Evolutionary conservation across 2,113 vertebrate species (phyloP), one percentile per base, ranked within the genome.

Genomic region (Hemichromis elongatus): DNA sequence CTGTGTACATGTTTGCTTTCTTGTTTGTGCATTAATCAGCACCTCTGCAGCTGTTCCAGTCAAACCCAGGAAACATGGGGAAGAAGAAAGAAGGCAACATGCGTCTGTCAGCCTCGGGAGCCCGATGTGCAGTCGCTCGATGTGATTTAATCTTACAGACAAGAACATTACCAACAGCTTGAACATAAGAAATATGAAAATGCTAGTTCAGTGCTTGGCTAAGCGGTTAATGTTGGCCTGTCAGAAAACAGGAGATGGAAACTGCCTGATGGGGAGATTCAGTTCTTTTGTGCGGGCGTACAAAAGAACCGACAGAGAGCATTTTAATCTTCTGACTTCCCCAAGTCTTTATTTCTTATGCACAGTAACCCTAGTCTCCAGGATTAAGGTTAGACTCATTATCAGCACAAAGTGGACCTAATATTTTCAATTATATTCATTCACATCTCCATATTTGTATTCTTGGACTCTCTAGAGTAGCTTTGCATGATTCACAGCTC

Each of bases 21-120:
- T 82, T 75, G 77, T 4, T 28, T 18, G 54, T 3, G 56, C 86
- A 88, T 92, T 86, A 85, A 92, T 90, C 84, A 82, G 79, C 35
- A 3, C 21, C 80, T 77, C 57, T 66, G 80, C 86, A 61, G 88
- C 83, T 59, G 80, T 70, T 87, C 9, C 3, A 45, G 54, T 35
- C 37, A 21, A 66, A 79, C 7, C 18, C 14, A 30, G 5, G n/a
- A 80, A 63, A 63, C 37, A 14, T 5, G 30, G 2, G 33, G 26
- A 21, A 12, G 61, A 47, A 6, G 53, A 18, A 13, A 3, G 80
- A 13, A 35, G 77, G 26, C 63, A 14, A 12, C 56, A 13, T 52
- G 30, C 40, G 21, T 50, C 24, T 19, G 37, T 80, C n/a, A 35
- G 42, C 50, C 70, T 57, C 50, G 7, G 28, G 63, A 75, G 42